Evolutionary conservation across 92 coral and sea anemone genomes (phyloP).

Genomic region (Desmophyllum pertusum): DNA sequence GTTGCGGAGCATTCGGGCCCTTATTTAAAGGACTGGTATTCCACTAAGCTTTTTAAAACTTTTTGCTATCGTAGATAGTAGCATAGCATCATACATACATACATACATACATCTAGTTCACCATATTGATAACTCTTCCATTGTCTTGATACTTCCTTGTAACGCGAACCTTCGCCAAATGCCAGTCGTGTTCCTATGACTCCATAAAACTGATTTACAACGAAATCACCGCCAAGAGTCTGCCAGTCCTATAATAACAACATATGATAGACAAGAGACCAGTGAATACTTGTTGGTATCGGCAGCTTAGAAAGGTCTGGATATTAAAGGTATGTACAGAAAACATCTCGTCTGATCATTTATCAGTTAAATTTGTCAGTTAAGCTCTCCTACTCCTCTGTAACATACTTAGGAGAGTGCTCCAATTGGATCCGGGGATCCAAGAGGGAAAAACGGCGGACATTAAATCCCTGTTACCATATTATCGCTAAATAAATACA

Average conservation of each 20-base stretch:
- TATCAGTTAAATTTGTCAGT: no score
- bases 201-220: slow-evolving; percentile 51
- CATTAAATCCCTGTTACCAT: no score
- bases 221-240: slow-evolving; percentile 31
- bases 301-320: background rate
- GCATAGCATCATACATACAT: no score
- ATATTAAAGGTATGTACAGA: no score
- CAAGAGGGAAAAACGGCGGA: no score
- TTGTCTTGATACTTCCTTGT: slow-evolving; percentile 28
- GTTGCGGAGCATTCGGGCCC: no score
- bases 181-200: slow-evolving; percentile 59
- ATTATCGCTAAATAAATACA: no score
- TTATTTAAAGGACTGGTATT: no score
- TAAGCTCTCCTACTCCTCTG: no score
- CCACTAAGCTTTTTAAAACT: no score
- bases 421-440: background rate
- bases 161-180: slow-evolving; percentile 42
- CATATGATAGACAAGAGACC: background rate
- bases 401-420: background rate
- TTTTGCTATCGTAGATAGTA: background rate
- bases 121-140: slow-evolving; percentile 35
- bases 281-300: background rate
- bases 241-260: slow-evolving; percentile 34
- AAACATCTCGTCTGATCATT: no score
- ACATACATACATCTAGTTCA: slow-evolving; percentile 19